A percentile compares a stretch with the other conserved stretches of the same genome.
These are phyloP conservation scores for Antitype chi DNA, from an alignment of 2,888 invertebrate species.

Conservation along the genomic window DNA sequence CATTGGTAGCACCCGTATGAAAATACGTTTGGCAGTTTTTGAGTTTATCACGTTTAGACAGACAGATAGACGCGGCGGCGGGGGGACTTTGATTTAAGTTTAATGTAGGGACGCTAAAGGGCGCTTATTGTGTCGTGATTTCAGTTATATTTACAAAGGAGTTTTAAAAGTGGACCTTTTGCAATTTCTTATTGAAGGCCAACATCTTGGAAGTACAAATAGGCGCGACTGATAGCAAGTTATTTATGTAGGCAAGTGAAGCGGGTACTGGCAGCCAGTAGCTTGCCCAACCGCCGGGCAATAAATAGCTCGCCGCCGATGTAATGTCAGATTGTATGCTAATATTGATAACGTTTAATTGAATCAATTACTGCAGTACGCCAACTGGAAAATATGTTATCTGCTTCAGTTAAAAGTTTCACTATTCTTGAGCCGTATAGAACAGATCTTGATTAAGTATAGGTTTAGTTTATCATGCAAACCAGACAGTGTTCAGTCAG, in stretches of 20 bases:
- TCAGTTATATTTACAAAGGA: too few relatives aligned
- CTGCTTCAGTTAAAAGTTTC: constrained; percentile 42
- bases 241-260: constrained; percentile 49
- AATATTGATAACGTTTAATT: constrained; percentile 59
- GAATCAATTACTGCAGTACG: constrained; percentile 51
- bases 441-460: constrained; percentile 6
- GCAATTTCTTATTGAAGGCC: neutral
- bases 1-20: too few relatives aligned
- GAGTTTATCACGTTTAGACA: too few relatives aligned
- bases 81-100: too few relatives aligned
- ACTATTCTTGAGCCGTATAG: constrained; percentile 11
- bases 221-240: constrained; percentile 39
- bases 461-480: constrained; percentile 7
- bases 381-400: constrained; percentile 50
- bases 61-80: too few relatives aligned
- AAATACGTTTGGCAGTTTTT: too few relatives aligned
- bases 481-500: neutral
- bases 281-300: constrained; percentile 41
- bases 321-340: constrained; percentile 49
- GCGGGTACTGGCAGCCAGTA: constrained; percentile 14
- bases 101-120: too few relatives aligned
- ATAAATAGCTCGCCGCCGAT: constrained; percentile 40
- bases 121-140: too few relatives aligned
- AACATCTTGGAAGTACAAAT: constrained; percentile 44
- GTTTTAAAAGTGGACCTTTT: constrained; percentile 17